Evolutionary conservation across 2,888 invertebrate species (phyloP).

Genomic region (Cylindroiulus punctatus): DNA sequence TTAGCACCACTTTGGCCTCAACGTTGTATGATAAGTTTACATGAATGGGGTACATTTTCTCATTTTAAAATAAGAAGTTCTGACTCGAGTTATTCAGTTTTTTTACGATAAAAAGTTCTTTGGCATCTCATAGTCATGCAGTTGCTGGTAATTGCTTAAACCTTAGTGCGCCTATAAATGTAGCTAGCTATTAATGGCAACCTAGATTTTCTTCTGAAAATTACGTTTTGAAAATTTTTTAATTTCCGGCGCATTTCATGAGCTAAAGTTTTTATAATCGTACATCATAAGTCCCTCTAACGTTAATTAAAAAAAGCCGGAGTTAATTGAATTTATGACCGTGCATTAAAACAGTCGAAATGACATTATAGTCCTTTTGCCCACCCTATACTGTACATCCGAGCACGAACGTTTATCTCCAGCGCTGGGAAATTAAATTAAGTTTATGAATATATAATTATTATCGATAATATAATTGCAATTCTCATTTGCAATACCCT

Average conservation of each 20-base stretch:
- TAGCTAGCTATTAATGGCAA: background rate
- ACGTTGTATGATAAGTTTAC: no score
- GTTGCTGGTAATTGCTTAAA: no score
- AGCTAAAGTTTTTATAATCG: background rate
- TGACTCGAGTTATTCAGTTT: no score
- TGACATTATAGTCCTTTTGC: background rate
- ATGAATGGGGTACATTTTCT: no score
- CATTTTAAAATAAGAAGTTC: no score
- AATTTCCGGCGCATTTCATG: conserved; percentile 1
- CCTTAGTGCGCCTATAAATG: no score
- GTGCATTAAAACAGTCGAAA: background rate
- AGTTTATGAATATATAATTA: conserved; percentile 42
- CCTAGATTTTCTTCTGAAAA: background rate
- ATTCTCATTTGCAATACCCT: conserved; percentile 33
- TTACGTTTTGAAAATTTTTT: background rate
- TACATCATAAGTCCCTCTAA: background rate
- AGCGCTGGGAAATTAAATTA: conserved; percentile 8
- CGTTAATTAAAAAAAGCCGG: background rate
- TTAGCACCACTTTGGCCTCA: no score
- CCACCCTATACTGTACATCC: background rate
- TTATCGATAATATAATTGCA: conserved; percentile 37
- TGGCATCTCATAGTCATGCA: no score
- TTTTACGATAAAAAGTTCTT: no score
- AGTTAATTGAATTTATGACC: background rate
- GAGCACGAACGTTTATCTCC: background rate